Percentiles rank a stretch among this genome's conserved stretches.
These are phyloP conservation scores for Atrichornis clamosus DNA, from an alignment of 2,113 vertebrate species.

Conservation along the genomic window DNA sequence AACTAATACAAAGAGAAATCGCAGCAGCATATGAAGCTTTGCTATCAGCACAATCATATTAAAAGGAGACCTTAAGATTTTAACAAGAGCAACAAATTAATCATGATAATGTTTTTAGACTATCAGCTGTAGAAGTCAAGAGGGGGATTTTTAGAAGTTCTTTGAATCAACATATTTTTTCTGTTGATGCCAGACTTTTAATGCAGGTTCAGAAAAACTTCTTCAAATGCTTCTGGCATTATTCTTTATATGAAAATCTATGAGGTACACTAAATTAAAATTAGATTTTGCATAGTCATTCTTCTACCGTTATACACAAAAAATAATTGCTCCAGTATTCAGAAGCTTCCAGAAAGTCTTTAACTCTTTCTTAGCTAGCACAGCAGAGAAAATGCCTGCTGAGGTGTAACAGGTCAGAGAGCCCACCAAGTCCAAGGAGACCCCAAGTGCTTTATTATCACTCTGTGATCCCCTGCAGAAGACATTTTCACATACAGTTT, in stretches of 20 bases:
- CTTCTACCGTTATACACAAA: background rate
- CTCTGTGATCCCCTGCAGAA: background rate
- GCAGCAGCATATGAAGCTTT: background rate
- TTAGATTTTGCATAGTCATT: constrained; percentile 7
- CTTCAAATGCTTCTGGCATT: background rate
- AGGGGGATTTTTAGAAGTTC: background rate
- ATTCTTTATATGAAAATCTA: background rate
- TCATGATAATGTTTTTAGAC: background rate
- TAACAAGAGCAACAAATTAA: constrained; percentile 9
- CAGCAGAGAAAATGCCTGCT: background rate
- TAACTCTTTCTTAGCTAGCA: background rate
- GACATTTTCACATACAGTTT: background rate
- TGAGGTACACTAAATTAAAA: background rate
- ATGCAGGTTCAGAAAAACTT: background rate
- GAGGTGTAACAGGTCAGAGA: background rate
- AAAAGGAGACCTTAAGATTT: background rate
- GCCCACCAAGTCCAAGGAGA: background rate
- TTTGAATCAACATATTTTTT: background rate
- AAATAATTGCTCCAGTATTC: background rate
- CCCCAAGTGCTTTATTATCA: background rate
- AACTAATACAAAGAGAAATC: constrained; percentile 10
- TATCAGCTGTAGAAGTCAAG: background rate
- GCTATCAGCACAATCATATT: background rate
- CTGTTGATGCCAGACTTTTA: background rate
- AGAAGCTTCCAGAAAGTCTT: background rate